Evolutionary conservation across 2,797 vertebrate species (phyloP).

Genomic region (Syndactyla subalaris): DNA sequence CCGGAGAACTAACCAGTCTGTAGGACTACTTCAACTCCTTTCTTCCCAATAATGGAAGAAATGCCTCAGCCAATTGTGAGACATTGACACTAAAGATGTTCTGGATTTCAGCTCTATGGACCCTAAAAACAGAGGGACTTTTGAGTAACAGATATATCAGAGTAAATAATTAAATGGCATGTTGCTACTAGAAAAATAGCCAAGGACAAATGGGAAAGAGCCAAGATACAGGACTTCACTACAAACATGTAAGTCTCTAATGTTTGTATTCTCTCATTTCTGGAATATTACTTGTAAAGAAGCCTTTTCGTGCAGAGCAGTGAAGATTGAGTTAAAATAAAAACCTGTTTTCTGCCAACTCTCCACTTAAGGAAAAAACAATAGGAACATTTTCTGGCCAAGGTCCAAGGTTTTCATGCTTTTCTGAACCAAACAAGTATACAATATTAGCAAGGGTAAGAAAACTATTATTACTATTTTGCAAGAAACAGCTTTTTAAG

Average conservation of each 20-base stretch:
- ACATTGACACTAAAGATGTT: not conserved
- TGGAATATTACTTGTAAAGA: not conserved
- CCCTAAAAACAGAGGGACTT: not conserved
- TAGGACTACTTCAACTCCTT: not conserved
- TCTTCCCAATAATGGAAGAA: slow-evolving; percentile 31
- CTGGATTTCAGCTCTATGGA: not conserved
- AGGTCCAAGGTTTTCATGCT: not conserved
- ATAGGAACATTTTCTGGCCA: slow-evolving; percentile 13
- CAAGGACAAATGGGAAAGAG: not conserved
- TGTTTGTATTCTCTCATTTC: not conserved
- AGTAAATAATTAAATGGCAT: not conserved
- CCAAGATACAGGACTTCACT: not conserved
- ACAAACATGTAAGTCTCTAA: not conserved
- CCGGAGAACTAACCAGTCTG: not conserved
- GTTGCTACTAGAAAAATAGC: not conserved
- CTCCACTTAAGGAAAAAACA: slow-evolving; percentile 25
- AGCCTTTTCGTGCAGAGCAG: not conserved
- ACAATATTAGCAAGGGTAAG: not conserved
- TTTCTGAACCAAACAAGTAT: slow-evolving; percentile 22
- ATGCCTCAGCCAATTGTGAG: not conserved
- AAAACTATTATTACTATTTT: not conserved
- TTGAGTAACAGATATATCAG: not conserved
- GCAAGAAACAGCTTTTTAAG: not conserved
- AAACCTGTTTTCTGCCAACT: not conserved
- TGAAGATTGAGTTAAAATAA: slow-evolving; percentile 24